phyloP scores from a whole-genome alignment of 2,888 invertebrate genomes.

The Cactoblastis cactorum region DNA sequence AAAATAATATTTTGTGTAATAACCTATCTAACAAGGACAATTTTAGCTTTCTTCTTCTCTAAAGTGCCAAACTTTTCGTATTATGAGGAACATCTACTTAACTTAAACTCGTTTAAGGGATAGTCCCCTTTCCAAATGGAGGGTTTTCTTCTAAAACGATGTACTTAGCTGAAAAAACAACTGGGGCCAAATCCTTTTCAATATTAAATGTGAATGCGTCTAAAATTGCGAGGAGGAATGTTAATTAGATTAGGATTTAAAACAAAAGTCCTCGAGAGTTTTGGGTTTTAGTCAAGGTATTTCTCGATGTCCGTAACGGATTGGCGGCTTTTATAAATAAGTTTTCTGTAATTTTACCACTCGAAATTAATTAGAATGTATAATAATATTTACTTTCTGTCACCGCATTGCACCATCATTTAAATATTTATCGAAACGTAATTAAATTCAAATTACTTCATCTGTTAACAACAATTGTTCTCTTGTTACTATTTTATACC shows the following conservation, averaged over 20 bases:
- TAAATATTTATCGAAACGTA: not conserved
- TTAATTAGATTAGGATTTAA: conserved; percentile 39
- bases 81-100: conserved; percentile 49
- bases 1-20: conserved; percentile 32
- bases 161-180: conserved; percentile 33
- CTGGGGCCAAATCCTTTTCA: conserved; percentile 42
- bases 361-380: conserved; percentile 7
- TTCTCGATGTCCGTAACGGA: conserved; percentile 18
- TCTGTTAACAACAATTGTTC: too few species aligned
- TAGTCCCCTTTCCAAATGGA: conserved; percentile 29
- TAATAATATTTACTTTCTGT: conserved; percentile 20
- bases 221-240: conserved; percentile 35
- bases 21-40: conserved; percentile 45
- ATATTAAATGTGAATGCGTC: conserved; percentile 42
- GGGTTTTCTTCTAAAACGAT: conserved; percentile 25
- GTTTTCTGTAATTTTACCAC: conserved; percentile 17
- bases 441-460: too few species aligned
- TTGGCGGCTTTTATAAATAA: conserved; percentile 8
- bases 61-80: conserved; percentile 57
- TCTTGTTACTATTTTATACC: too few species aligned
- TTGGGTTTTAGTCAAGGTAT: conserved; percentile 24
- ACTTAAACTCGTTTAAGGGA: conserved; percentile 40
- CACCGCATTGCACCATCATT: conserved; percentile 10
- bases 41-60: conserved; percentile 41
- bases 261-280: conserved; percentile 30